Conservation (phyloP, 2,113 vertebrate genomes). For the Turdus rufiventris region DNA sequence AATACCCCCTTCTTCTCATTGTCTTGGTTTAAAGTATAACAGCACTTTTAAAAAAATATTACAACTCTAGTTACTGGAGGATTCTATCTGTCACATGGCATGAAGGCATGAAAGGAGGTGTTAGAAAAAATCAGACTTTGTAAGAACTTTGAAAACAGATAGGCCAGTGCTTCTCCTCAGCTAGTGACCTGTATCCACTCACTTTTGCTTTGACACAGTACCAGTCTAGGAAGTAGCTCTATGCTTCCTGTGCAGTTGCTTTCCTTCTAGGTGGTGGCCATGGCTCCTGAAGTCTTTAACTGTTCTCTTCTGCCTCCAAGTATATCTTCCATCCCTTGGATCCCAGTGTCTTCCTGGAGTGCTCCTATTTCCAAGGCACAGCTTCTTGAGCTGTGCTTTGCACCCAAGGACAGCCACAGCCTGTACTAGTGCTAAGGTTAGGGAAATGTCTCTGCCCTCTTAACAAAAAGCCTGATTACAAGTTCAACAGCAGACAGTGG, state of each 20-base stretch:
- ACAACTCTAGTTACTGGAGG: not conserved
- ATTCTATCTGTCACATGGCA: not conserved
- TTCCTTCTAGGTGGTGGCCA: not conserved
- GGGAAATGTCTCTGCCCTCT: not conserved
- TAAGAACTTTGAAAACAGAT: not conserved
- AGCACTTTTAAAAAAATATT: not conserved
- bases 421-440: not conserved
- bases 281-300: not conserved
- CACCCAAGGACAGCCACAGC: not conserved
- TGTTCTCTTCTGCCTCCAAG: not conserved
- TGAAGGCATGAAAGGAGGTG: not conserved
- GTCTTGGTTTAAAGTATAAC: not conserved
- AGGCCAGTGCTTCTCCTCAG: not conserved
- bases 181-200: not conserved
- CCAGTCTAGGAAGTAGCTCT: not conserved
- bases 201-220: not conserved
- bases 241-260: not conserved
- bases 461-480: not conserved
- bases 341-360: not conserved
- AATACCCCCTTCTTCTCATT: not conserved
- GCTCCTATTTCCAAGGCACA: not conserved
- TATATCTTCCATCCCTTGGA: not conserved
- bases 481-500: not conserved
- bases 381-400: not conserved
- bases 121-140: not conserved